Base-by-base conservation (phyloP, 2,888 invertebrate genomes). In the Lasioglossum calceatum region DNA sequence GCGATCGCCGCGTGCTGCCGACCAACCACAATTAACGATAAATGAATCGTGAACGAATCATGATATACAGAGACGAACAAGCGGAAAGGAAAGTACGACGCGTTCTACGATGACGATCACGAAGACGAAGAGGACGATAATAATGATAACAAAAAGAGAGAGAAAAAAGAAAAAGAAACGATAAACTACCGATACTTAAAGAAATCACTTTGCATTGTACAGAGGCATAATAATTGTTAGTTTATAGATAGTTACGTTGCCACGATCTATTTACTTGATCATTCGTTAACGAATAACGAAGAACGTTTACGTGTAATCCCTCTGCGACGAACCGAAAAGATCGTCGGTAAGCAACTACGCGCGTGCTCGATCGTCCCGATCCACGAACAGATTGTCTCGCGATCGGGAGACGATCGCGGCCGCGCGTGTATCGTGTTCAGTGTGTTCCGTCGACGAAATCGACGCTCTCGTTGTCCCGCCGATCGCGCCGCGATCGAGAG, bases 191-290 rank as follows among this genome's bases (percentile, higher is more conserved):
- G 81, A 87, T 91, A 91, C 61, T 92, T 91, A 90, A 91, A 47
- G 64, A 89, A 86, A 58, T 89, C 94, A 93, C 92, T 93, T 94
- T 92, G 93, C 93, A 94, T 94, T 95, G 94, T 95, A 95, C 94
- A 94, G 94, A 95, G 94, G 92, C 93, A 93, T 94, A 94, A 91
- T 91, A 93, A 94, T 93, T 93, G 94, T 94, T 95, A 94, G 94
- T 90, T 85, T 94, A 71, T 71, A 94, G 93, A 85, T 94, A 94
- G 94, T 92, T 92, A 93, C 91, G 91, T 94, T 94, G 71, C 61
- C 85, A 93, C 89, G 90, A 93, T 94, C 92, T 93, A 93, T 89
- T 70, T 88, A 92, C 88, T 88, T 90, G 88, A 92, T 85, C 84
- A 86, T 91, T 87, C 86, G 83, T 84, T 89, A 64, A 86, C 87